A percentile compares a stretch with the other conserved stretches of the same genome.
These are phyloP conservation scores for Telmatochromis bifrenatus DNA, from an alignment of 2,113 vertebrate genomes.

Conservation along the genomic window DNA sequence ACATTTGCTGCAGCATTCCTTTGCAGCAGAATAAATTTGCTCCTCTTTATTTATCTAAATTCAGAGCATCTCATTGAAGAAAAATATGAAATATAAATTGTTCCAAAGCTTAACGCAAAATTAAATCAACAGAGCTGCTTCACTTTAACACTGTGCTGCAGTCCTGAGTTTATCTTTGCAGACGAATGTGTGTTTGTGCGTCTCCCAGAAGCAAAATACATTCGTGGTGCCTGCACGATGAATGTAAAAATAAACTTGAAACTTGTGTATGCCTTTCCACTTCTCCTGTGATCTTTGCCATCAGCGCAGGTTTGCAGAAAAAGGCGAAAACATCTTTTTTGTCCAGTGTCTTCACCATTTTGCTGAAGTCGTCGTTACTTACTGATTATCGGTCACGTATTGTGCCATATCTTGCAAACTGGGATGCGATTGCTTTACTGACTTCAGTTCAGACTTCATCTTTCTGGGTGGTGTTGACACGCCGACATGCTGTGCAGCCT, in stretches of 20 bases:
- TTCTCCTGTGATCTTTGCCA: background rate
- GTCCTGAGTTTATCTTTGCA: background rate
- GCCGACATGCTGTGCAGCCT: background rate
- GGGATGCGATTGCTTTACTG: background rate
- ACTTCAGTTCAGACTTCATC: background rate
- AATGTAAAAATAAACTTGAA: background rate
- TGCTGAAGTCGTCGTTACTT: background rate
- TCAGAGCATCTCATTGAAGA: background rate
- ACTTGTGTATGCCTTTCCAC: background rate
- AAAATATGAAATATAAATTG: background rate
- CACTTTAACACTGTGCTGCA: background rate
- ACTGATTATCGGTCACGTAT: rapidly evolving
- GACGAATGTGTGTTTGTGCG: rapidly evolving
- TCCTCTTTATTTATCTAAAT: background rate
- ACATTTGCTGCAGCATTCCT: background rate
- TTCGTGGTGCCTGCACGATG: rapidly evolving
- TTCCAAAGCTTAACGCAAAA: background rate
- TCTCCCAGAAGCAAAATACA: background rate
- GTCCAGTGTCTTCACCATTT: background rate
- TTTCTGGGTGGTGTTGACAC: background rate
- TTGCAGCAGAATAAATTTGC: background rate
- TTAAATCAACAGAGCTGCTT: background rate
- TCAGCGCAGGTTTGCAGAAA: background rate
- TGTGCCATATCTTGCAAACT: background rate
- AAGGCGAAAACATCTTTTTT: background rate